phyloP scores from a whole-genome alignment of 2,113 vertebrate species.

The Notarius quadriscutis region DNA sequence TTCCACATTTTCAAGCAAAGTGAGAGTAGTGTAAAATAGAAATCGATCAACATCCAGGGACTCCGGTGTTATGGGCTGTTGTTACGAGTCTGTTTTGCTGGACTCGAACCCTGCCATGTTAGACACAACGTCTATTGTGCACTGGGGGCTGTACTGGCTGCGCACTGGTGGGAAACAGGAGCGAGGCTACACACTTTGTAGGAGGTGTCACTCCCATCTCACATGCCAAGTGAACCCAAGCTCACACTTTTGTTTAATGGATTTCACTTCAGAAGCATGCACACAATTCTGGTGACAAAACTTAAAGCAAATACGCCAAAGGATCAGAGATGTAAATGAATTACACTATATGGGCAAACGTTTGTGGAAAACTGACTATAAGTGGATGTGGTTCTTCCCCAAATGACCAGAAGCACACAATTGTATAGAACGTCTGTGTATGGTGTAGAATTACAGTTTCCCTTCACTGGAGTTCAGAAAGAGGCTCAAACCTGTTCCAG shows the following conservation, averaged over 20 bases:
- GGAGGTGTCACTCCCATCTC: background rate
- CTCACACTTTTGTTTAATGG: background rate
- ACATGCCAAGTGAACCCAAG: background rate
- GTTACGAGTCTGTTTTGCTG: background rate
- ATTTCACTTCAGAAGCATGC: background rate
- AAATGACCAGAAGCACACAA: too few species aligned
- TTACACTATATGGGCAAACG: background rate
- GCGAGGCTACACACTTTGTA: slow-evolving; percentile 10
- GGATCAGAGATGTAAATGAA: background rate
- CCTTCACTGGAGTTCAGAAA: background rate
- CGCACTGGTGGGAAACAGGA: background rate
- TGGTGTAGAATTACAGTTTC: too few species aligned
- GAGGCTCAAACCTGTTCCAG: background rate
- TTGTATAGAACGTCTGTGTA: too few species aligned
- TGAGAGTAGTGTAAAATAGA: background rate
- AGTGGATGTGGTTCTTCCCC: background rate
- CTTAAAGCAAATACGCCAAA: background rate
- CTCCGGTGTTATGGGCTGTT: background rate
- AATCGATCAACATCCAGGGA: background rate
- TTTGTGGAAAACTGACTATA: background rate
- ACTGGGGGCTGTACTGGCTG: background rate
- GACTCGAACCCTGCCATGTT: background rate
- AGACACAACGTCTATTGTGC: slow-evolving; percentile 19
- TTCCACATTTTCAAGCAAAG: background rate
- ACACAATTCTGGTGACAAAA: background rate